Evolutionary conservation across 2,797 vertebrate genomes (phyloP).

Genomic region (Todus mexicanus): DNA sequence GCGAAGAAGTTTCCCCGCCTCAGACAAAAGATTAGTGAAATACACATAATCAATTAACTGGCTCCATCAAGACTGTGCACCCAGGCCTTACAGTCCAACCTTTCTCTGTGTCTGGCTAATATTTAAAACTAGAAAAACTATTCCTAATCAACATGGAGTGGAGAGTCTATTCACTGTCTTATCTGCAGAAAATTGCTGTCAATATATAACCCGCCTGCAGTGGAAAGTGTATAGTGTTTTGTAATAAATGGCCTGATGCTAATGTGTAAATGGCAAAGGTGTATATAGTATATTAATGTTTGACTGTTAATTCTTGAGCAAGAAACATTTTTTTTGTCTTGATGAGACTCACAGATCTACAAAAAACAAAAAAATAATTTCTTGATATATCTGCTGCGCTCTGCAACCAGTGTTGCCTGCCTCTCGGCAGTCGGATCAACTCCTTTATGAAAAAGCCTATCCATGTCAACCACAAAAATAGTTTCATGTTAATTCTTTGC

Average conservation of each 20-base stretch:
- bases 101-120: conserved; percentile 85
- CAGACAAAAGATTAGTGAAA: conserved; percentile 94
- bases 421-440: conserved; percentile 86
- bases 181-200: conserved; percentile 91
- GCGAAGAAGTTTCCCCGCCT: conserved; percentile 91
- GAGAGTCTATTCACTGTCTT: conserved; percentile 92
- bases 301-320: conserved; percentile 98
- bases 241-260: conserved; percentile 95
- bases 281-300: conserved; percentile 99
- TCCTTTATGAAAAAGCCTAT: conserved; percentile 84
- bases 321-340: conserved; percentile 88
- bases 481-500: conserved; percentile 87
- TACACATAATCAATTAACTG: conserved; percentile 80
- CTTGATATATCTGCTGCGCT: conserved; percentile 92
- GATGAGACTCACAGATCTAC: conserved; percentile 92
- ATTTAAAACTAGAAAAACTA: conserved; percentile 87
- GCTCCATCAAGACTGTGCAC: conserved; percentile 89
- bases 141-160: conserved; percentile 88
- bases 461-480: conserved; percentile 87
- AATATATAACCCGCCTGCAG: conserved; percentile 91
- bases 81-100: conserved; percentile 88
- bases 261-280: conserved; percentile 97
- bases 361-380: conserved; percentile 82
- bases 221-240: conserved; percentile 96
- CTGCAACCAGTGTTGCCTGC: conserved; percentile 92